These are phyloP conservation scores for Microchirus variegatus DNA, from an alignment of 2,797 vertebrate species.

Conservation along the genomic window DNA sequence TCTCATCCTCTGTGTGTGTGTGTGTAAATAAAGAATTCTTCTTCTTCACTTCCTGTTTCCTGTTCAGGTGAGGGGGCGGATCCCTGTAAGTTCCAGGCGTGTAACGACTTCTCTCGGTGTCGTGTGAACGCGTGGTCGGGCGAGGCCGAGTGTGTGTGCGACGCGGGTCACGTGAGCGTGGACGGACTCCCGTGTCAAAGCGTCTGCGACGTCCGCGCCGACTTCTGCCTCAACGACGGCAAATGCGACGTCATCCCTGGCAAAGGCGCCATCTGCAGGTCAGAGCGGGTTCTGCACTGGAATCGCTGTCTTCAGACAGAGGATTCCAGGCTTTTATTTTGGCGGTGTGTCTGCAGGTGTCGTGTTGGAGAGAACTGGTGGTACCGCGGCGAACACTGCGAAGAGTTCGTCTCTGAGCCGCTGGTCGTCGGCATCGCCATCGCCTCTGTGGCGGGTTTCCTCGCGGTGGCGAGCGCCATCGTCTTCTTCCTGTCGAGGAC, in stretches of 20 bases:
- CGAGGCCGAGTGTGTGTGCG: constrained; percentile 92
- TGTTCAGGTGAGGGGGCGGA: constrained; percentile 91
- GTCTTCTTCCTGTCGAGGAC: constrained; percentile 88
- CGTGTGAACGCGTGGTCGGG: constrained; percentile 89
- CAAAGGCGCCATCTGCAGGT: constrained; percentile 97
- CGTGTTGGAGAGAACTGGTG: constrained; percentile 96
- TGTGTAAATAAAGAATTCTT: too few species aligned
- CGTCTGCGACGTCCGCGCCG: constrained; percentile 86
- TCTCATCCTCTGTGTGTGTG: constrained; percentile 7
- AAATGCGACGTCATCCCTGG: constrained; percentile 93
- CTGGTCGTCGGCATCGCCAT: constrained; percentile 91
- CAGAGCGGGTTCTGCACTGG: constrained; percentile 23
- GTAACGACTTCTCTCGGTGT: constrained; percentile 92
- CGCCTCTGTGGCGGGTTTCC: constrained; percentile 87
- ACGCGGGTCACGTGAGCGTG: constrained; percentile 89
- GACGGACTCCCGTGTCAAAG: constrained; percentile 92
- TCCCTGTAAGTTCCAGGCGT: constrained; percentile 96
- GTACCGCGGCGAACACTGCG: constrained; percentile 94
- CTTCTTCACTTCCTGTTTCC: neutral
- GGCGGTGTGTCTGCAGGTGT: constrained; percentile 78
- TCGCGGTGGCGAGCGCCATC: constrained; percentile 83
- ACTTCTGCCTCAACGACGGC: constrained; percentile 95
- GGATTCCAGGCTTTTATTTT: neutral
- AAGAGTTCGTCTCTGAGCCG: constrained; percentile 93
- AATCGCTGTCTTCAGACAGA: too few species aligned